A percentile compares a stretch with the other conserved stretches of the same genome.
Conservation (phyloP, 2,113 vertebrate species). For the Microtus montanus region DNA sequence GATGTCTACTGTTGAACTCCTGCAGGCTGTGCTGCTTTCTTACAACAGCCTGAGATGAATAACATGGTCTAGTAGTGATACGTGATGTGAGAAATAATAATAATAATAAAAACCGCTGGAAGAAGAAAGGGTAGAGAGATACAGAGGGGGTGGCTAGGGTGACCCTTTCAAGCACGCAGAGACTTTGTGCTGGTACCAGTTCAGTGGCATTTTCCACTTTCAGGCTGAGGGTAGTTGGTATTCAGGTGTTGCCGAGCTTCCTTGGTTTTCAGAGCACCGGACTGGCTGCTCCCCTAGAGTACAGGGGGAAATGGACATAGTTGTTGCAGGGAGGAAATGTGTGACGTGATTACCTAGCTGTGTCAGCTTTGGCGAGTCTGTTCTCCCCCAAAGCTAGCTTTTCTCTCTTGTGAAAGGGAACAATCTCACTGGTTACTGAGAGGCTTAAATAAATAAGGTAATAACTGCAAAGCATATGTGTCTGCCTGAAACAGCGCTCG, state of each 20-base stretch:
- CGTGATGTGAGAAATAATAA: background rate
- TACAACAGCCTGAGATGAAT: background rate
- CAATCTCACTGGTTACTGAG: no score
- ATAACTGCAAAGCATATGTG: no score
- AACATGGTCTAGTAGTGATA: background rate
- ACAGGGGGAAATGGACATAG: background rate
- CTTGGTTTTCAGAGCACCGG: background rate
- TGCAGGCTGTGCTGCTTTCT: background rate
- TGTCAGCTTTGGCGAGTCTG: background rate
- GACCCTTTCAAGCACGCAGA: background rate
- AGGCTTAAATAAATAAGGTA: no score
- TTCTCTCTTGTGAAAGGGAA: no score
- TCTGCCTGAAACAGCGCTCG: no score
- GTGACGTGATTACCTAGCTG: background rate
- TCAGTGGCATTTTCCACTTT: background rate
- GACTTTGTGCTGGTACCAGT: background rate
- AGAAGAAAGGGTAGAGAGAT: background rate
- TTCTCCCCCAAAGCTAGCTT: no score
- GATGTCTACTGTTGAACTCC: background rate
- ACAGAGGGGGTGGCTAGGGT: background rate
- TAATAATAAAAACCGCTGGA: background rate
- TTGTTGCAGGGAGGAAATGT: background rate
- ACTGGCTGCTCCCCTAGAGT: background rate
- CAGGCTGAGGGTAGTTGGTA: background rate
- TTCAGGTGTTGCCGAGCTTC: background rate